Evolutionary conservation across 2,888 invertebrate species (phyloP).

Genomic region (Teinopalpus imperialis): DNA sequence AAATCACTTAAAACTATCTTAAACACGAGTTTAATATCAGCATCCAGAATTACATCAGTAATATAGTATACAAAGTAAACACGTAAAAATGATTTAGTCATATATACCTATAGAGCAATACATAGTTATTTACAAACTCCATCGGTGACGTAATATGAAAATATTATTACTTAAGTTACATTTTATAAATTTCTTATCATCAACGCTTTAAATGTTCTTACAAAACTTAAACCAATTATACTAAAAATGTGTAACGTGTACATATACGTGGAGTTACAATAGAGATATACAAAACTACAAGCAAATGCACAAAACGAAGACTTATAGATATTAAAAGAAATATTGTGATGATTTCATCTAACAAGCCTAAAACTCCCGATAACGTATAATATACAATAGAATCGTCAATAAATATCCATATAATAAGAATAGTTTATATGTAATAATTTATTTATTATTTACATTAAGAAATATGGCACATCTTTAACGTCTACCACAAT

Average conservation of each 20-base stretch:
- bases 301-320: conserved; percentile 75
- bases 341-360: conserved; percentile 63
- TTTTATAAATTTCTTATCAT: background rate
- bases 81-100: conserved; percentile 33
- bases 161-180: conserved; percentile 21
- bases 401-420: conserved; percentile 76
- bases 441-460: conserved; percentile 76
- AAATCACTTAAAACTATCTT: conserved; percentile 54
- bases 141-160: conserved; percentile 10
- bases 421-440: conserved; percentile 56
- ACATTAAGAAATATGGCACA: conserved; percentile 81
- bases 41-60: conserved; percentile 48
- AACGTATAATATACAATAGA: conserved; percentile 48
- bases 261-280: conserved; percentile 29
- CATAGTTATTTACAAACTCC: conserved; percentile 37
- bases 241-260: conserved; percentile 20
- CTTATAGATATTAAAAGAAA: conserved; percentile 38
- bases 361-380: conserved; percentile 46
- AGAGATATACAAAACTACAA: conserved; percentile 59
- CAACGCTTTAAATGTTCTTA: conserved; percentile 2
- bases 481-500: conserved; percentile 71
- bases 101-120: conserved; percentile 31
- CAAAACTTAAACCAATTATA: conserved; percentile 20
- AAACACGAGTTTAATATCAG: conserved; percentile 53
- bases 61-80: conserved; percentile 54